Conservation (phyloP, 2,888 invertebrate species). For the Mongoloraphidia duomilia region DNA sequence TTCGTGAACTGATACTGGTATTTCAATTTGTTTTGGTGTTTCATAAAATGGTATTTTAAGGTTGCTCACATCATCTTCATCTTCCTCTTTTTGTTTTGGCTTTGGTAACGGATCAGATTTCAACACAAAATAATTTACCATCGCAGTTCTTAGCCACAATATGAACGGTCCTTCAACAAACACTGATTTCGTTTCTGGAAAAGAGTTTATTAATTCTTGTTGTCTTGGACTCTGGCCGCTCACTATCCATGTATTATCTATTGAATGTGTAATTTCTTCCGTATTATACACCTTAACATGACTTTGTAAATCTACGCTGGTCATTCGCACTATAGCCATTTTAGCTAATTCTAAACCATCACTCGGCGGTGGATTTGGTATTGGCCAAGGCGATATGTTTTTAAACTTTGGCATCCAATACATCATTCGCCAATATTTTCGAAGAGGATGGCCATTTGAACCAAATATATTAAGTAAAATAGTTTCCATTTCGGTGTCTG, state of each 20-base stretch:
- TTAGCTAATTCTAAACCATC: constrained; percentile 65
- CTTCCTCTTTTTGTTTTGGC: constrained; percentile 31
- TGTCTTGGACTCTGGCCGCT: constrained; percentile 74
- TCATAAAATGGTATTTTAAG: constrained; percentile 42
- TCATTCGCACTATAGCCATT: constrained; percentile 71
- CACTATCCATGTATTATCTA: constrained; percentile 86
- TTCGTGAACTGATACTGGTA: constrained; percentile 64
- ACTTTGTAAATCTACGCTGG: constrained; percentile 62
- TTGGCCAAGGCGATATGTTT: constrained; percentile 72
- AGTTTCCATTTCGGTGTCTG: constrained; percentile 77
- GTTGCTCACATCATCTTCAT: constrained; percentile 60
- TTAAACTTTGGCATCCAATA: constrained; percentile 93
- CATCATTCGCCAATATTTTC: constrained; percentile 70
- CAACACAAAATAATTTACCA: constrained; percentile 72
- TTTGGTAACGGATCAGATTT: constrained; percentile 48
- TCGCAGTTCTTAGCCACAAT: constrained; percentile 60
- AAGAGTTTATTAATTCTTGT: constrained; percentile 48
- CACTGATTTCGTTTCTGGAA: constrained; percentile 44
- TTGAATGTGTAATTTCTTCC: constrained; percentile 52
- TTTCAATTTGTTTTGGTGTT: constrained; percentile 27
- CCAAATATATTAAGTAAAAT: constrained; percentile 80
- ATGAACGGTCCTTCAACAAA: constrained; percentile 75
- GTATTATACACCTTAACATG: constrained; percentile 51
- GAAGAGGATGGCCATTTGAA: constrained; percentile 49
- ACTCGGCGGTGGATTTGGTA: constrained; percentile 63